Evolutionary conservation across 2,797 vertebrate species (phyloP), one percentile per base, ranked within the genome.

Genomic region (Lophius americanus): DNA sequence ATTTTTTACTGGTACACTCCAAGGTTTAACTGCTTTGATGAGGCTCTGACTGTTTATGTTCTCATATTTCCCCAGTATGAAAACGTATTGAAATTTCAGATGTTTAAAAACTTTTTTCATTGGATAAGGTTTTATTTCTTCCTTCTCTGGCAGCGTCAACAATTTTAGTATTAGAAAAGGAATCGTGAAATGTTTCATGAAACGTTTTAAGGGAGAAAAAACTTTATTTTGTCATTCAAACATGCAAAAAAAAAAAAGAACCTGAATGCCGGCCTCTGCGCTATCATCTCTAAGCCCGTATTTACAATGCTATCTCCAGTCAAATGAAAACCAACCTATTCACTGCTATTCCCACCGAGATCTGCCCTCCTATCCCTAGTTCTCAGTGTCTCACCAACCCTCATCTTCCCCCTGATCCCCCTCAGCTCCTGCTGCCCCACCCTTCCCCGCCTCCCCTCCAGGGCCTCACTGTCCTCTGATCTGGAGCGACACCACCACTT

Each of bases 401-500:
- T 74, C 76, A 61, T 70, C 74, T 64, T 71, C 79, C 70, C 70
- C 78, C 14, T 6, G 47, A 47, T 54, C 62, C 44, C 38, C 53
- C 70, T 61, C 57, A 37, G 14, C 72, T 64, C 51, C 64, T 32
- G 52, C 63, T 47, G 9, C 64, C 81, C 73, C 50, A 44, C 61
- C 76, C 52, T 64, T 58, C 68, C 49, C 82, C 62, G 13, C 75
- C 61, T 37, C 65, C 69, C 70, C 83, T 58, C 74, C 32, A 73
- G 85, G 74, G 84, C 59, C 73, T 39, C 3, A 13, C 70, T 63
- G 80, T 89, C 83, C 85, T 82, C 76, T 87, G 79, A 88, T 86
- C 85, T 84, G 83, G 69, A 85, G 86, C 83, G 73, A 86, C 87
- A 79, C 78, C 81, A 32, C 79, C 75, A 66, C 80, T 85, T 86